These are phyloP conservation scores for Nemopilema nomurai DNA, from an alignment of 30 jellyfish, hydroid and myxozoan genomes.

Conservation along the genomic window DNA sequence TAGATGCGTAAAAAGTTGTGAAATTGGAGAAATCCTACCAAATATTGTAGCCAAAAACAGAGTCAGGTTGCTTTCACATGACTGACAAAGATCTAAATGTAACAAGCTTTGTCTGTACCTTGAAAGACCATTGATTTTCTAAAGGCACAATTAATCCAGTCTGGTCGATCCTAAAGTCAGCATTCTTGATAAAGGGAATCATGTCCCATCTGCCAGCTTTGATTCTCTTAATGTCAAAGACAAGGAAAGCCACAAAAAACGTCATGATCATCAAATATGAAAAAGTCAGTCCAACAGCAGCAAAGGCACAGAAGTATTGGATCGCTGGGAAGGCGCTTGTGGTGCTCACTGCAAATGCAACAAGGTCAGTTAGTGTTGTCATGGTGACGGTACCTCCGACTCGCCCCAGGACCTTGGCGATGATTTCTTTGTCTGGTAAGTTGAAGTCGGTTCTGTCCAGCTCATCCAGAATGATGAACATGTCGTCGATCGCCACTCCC, in stretches of 20 bases:
- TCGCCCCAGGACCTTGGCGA: slow-evolving; percentile 24
- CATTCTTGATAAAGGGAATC: slow-evolving; percentile 29
- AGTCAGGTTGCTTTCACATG: neutral
- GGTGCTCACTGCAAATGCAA: slow-evolving; percentile 78
- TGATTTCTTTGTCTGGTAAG: slow-evolving; percentile 30
- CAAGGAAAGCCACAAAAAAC: slow-evolving; percentile 54
- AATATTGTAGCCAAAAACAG: neutral
- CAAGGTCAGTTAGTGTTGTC: slow-evolving; percentile 81
- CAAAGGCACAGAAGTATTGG: slow-evolving; percentile 66
- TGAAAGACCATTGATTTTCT: neutral
- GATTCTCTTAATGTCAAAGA: slow-evolving; percentile 51
- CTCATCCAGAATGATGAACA: slow-evolving; percentile 56
- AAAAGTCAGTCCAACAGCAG: slow-evolving; percentile 58
- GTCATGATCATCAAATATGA: slow-evolving; percentile 62
- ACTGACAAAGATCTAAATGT: neutral
- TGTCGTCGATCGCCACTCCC: slow-evolving; percentile 60
- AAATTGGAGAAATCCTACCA: too few species aligned
- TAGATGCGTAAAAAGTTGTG: too few species aligned
- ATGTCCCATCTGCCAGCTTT: slow-evolving; percentile 59
- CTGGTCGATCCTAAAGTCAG: neutral
- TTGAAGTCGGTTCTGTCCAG: slow-evolving; percentile 34
- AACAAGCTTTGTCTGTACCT: neutral
- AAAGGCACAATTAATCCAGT: slow-evolving; percentile 12
- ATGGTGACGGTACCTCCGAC: slow-evolving; percentile 70
- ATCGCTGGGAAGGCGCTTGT: slow-evolving; percentile 71